Percentiles rank a stretch among this genome's conserved stretches.
Conservation (phyloP, 2,113 vertebrate genomes). For the Paralichthys olivaceus region DNA sequence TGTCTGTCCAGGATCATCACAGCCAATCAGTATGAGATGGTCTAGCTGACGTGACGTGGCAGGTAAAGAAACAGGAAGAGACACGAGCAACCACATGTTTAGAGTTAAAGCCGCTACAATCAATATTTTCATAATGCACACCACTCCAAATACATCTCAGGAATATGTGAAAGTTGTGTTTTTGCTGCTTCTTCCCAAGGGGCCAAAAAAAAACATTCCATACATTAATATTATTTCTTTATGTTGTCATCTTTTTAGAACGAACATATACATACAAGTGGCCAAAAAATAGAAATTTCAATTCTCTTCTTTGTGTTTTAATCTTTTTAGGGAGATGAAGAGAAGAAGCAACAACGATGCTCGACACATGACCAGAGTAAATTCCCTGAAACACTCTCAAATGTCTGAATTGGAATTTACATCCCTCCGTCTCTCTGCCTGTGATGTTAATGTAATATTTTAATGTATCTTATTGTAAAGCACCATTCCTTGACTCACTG, state of each 20-base stretch:
- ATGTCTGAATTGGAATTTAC: slow-evolving; percentile 43
- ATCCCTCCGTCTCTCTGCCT: slow-evolving; percentile 72
- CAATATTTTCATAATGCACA: too few relatives aligned
- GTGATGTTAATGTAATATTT: slow-evolving; percentile 68
- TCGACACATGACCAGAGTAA: slow-evolving; percentile 41
- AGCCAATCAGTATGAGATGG: slow-evolving; percentile 99
- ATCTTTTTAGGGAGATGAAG: slow-evolving; percentile 63
- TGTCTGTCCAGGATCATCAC: slow-evolving; percentile 99
- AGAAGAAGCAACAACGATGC: slow-evolving; percentile 55
- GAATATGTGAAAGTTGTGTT: too few relatives aligned
- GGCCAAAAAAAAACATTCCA: not conserved
- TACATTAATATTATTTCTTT: not conserved
- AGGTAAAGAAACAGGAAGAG: slow-evolving; percentile 78
- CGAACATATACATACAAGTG: too few relatives aligned
- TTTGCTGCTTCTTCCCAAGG: not conserved
- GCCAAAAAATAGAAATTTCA: not conserved
- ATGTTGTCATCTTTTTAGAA: too few relatives aligned
- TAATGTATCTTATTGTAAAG: slow-evolving; percentile 78
- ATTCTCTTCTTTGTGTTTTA: not conserved
- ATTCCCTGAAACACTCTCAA: slow-evolving; percentile 52
- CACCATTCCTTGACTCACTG: slow-evolving; percentile 75
- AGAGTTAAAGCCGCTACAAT: not conserved
- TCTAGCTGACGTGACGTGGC: slow-evolving; percentile 85
- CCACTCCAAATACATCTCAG: too few relatives aligned
- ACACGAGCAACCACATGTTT: not conserved